These are phyloP conservation scores for Microtus montanus DNA, from an alignment of 2,113 vertebrate genomes.

Conservation along the genomic window DNA sequence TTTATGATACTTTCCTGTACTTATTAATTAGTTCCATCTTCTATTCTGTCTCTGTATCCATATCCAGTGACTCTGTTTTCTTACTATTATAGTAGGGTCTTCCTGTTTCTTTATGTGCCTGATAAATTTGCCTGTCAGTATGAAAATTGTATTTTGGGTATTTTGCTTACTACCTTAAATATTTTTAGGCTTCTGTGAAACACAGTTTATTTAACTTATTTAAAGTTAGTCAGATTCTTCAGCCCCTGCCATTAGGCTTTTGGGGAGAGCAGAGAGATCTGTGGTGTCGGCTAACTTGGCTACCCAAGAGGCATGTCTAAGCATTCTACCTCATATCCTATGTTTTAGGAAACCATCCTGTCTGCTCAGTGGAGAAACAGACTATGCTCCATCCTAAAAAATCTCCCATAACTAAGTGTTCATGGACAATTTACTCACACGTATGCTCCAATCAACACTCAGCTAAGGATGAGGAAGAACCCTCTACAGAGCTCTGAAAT, in stretches of 20 bases:
- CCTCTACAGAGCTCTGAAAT: constrained; percentile 1
- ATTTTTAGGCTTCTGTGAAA: background rate
- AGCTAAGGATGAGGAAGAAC: background rate
- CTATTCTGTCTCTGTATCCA: background rate
- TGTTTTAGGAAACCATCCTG: background rate
- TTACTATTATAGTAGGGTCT: constrained; percentile 22
- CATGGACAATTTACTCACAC: background rate
- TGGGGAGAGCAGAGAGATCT: background rate
- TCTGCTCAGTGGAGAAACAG: background rate
- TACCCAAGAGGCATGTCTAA: background rate
- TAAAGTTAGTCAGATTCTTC: constrained; percentile 24
- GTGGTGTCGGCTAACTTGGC: background rate
- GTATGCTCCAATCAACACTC: background rate
- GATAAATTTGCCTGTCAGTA: background rate
- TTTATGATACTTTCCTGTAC: background rate
- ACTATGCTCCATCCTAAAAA: background rate
- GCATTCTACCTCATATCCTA: background rate
- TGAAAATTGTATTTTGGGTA: background rate
- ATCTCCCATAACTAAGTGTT: background rate
- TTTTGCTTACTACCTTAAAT: constrained; percentile 5
- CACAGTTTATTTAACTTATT: background rate
- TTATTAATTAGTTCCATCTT: background rate
- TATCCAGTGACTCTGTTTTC: background rate
- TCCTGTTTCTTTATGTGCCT: constrained; percentile 15
- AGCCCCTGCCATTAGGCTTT: background rate